phyloP scores from a whole-genome alignment of 2,888 invertebrate genomes.

The Microplitis manilae region DNA sequence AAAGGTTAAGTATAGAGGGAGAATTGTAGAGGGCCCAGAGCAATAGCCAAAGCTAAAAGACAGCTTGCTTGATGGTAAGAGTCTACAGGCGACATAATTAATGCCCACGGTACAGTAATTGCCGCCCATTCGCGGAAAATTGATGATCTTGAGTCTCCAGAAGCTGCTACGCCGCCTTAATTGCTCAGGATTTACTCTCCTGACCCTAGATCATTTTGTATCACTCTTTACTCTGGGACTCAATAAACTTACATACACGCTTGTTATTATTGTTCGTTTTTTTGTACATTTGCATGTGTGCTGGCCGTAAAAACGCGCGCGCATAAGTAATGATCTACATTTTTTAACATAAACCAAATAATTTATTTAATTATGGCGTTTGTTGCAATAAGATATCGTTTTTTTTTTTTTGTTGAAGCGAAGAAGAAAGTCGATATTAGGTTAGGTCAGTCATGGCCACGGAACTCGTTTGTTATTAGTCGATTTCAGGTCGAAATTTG shows the following conservation, averaged over 20 bases:
- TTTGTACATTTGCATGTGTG: not conserved
- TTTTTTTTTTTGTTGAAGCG: no score
- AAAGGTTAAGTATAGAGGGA: no score
- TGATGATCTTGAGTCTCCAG: constrained; percentile 52
- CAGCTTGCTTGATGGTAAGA: constrained; percentile 47
- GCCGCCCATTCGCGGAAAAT: constrained; percentile 51
- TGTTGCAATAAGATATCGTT: no score
- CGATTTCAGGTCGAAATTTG: no score
- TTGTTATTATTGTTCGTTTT: no score
- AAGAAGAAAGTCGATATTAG: no score
- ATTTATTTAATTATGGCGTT: no score
- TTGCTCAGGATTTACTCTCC: constrained; percentile 51
- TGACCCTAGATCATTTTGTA: constrained; percentile 49
- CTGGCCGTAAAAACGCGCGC: not conserved
- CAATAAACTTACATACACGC: not conserved
- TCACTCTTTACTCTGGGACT: constrained; percentile 15
- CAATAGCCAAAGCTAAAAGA: constrained; percentile 29
- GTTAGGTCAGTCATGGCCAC: no score
- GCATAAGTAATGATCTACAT: no score
- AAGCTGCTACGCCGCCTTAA: constrained; percentile 45
- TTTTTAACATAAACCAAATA: no score
- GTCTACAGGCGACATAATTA: constrained; percentile 53
- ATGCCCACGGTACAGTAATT: constrained; percentile 52
- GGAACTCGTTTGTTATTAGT: no score
- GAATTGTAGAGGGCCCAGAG: not conserved